A percentile compares a stretch with the other conserved stretches of the same genome.
Evolutionary conservation across 2,888 invertebrate species (phyloP).

Genomic region (Epinotia bilunana): DNA sequence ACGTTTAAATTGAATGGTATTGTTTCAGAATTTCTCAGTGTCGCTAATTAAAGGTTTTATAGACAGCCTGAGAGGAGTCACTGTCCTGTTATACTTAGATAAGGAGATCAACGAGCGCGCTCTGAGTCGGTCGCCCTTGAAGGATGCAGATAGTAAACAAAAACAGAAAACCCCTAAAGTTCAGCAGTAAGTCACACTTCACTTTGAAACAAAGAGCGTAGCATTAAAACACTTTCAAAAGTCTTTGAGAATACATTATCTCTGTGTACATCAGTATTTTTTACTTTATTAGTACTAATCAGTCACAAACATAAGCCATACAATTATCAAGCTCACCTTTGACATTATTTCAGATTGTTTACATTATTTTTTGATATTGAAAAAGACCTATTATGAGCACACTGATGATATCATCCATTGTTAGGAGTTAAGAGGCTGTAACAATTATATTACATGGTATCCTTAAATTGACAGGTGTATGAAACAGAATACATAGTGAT

Average conservation of each 20-base stretch:
- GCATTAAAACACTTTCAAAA: not conserved
- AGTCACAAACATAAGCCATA: too few species aligned
- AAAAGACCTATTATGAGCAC: not conserved
- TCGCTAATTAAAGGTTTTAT: constrained; percentile 89
- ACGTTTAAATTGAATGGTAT: constrained; percentile 51
- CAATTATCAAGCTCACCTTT: constrained; percentile 2
- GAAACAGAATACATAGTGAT: too few species aligned
- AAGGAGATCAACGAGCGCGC: constrained; percentile 89
- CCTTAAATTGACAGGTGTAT: too few species aligned
- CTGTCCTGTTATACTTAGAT: constrained; percentile 90
- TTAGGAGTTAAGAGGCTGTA: not conserved
- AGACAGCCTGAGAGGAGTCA: constrained; percentile 92
- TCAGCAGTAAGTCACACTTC: constrained; percentile 77
- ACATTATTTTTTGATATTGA: not conserved
- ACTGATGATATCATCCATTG: not conserved
- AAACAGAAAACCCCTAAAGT: constrained; percentile 77
- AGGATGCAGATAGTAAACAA: constrained; percentile 71
- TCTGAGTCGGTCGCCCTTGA: constrained; percentile 82
- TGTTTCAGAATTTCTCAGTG: constrained; percentile 86
- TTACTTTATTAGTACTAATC: too few species aligned
- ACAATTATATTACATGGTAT: not conserved
- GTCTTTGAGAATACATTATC: too few species aligned
- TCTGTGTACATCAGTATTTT: too few species aligned
- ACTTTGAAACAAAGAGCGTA: constrained; percentile 3
- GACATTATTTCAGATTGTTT: constrained; percentile 13